phyloP scores from a whole-genome alignment of 2,797 vertebrate genomes.

The Natrix natrix region DNA sequence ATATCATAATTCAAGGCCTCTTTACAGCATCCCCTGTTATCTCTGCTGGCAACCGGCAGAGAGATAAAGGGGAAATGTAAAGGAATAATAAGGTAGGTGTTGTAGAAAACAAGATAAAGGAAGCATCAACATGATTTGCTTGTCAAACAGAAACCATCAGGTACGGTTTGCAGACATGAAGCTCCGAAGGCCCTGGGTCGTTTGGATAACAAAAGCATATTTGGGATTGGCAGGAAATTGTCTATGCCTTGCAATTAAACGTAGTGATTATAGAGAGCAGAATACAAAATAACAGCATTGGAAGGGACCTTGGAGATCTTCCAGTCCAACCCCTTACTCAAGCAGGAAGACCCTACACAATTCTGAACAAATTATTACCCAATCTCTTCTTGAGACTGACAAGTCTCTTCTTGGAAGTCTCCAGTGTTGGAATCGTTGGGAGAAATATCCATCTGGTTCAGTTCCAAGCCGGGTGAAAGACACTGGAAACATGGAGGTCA shows the following conservation, averaged over 20 bases:
- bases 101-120: constrained; percentile 17
- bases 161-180: background rate
- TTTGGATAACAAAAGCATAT: background rate
- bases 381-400: background rate
- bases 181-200: background rate
- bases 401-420: background rate
- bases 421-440: too few relatives aligned
- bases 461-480: too few relatives aligned
- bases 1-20: constrained; percentile 21
- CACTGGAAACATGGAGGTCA: too few relatives aligned
- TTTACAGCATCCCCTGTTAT: constrained; percentile 23
- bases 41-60: constrained; percentile 9
- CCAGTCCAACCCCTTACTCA: background rate
- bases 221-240: background rate
- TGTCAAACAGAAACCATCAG: background rate
- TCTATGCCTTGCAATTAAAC: background rate
- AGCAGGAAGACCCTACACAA: background rate
- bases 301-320: background rate
- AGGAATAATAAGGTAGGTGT: constrained; percentile 16
- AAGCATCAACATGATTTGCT: constrained; percentile 31
- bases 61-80: constrained; percentile 11
- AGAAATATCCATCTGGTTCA: too few relatives aligned
- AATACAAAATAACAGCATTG: background rate
- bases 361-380: background rate
- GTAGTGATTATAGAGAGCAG: background rate